phyloP scores from a whole-genome alignment of 1,140 invertebrate species.

The Drosophila kanapiae region DNA sequence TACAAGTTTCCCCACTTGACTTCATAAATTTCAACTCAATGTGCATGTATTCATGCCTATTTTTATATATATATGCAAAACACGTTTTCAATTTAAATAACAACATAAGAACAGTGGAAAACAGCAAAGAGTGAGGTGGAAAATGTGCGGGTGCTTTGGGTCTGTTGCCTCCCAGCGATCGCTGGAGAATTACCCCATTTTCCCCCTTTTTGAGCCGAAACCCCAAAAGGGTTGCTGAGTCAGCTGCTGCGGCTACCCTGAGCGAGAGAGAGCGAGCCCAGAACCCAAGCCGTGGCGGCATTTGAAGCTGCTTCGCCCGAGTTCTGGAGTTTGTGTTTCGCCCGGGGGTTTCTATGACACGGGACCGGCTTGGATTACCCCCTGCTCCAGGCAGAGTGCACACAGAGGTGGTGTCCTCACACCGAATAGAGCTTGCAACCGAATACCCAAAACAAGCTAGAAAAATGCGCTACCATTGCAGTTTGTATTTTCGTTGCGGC shows the following conservation, averaged over 20 bases:
- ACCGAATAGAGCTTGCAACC: conserved; percentile 56
- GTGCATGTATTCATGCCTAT: conserved; percentile 50
- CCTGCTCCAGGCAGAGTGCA: background rate
- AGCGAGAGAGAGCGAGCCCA: conserved; percentile 6
- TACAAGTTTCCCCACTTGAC: background rate
- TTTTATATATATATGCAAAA: conserved; percentile 68
- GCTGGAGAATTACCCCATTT: conserved; percentile 21
- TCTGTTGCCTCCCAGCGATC: conserved; percentile 30
- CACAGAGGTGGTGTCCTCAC: conserved; percentile 48
- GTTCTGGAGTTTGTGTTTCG: conserved; percentile 41
- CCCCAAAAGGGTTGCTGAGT: conserved; percentile 34
- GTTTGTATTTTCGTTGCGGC: conserved; percentile 48
- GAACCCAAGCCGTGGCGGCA: conserved; percentile 18
- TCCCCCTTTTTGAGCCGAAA: background rate
- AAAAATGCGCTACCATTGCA: conserved; percentile 75
- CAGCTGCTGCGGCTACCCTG: conserved; percentile 50
- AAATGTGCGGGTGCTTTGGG: conserved; percentile 42
- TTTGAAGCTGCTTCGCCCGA: conserved; percentile 55
- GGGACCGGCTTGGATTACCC: conserved; percentile 60
- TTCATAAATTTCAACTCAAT: conserved; percentile 20
- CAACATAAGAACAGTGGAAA: conserved; percentile 27
- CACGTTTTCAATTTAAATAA: conserved; percentile 74
- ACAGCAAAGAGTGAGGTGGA: conserved; percentile 18
- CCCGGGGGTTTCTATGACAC: conserved; percentile 68
- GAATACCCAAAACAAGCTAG: conserved; percentile 74